A percentile compares a stretch with the other conserved stretches of the same genome.
phyloP scores from a whole-genome alignment of 2,797 vertebrate species.

The Leptoclinus maculatus region DNA sequence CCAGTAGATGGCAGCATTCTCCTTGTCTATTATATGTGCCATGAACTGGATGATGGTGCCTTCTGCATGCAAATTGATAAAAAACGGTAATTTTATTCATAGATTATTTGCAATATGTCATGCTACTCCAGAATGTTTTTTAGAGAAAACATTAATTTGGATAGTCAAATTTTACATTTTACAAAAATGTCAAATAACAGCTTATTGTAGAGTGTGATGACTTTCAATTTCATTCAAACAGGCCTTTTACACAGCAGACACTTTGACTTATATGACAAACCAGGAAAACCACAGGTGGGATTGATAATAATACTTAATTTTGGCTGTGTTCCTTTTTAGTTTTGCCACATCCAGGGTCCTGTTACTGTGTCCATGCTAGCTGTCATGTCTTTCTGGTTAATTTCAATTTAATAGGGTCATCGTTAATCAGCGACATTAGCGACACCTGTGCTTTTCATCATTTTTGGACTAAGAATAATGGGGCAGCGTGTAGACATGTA shows the following conservation, averaged over 20 bases:
- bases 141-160: background rate
- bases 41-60: background rate
- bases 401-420: background rate
- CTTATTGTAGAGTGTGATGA: background rate
- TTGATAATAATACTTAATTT: background rate
- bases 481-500: too few species aligned
- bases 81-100: too few species aligned
- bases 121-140: background rate
- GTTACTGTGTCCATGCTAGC: too few species aligned
- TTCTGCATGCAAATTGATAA: background rate
- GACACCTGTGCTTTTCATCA: background rate
- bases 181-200: background rate
- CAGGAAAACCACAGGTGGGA: background rate
- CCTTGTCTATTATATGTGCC: background rate
- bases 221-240: background rate
- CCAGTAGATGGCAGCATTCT: slow-evolving; percentile 48
- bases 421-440: background rate
- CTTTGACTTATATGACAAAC: background rate
- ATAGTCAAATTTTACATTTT: background rate
- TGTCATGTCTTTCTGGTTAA: background rate
- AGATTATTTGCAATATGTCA: background rate
- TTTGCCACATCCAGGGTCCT: too few species aligned
- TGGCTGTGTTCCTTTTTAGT: background rate
- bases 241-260: background rate
- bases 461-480: too few species aligned